Evolutionary conservation across 2,888 invertebrate genomes (phyloP).

Genomic region (Gastracanthus pulcherrimus): DNA sequence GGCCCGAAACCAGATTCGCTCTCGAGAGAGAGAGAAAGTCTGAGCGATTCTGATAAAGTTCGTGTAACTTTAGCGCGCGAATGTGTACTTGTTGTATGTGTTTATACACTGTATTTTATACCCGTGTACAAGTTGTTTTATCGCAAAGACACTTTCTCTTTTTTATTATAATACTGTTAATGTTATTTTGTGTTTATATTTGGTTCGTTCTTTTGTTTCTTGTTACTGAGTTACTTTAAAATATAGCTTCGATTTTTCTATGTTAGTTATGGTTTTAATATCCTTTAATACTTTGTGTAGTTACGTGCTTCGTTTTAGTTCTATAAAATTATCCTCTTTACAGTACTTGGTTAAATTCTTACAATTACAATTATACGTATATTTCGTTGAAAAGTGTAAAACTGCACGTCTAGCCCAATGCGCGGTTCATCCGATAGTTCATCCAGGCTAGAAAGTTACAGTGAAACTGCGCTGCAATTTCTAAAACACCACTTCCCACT

Average conservation of each 20-base stretch:
- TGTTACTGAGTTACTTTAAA: too few relatives aligned
- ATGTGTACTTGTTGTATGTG: not conserved
- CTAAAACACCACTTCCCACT: too few relatives aligned
- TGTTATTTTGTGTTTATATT: not conserved
- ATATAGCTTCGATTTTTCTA: too few relatives aligned
- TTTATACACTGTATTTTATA: not conserved
- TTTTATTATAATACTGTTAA: not conserved
- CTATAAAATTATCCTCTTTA: too few relatives aligned
- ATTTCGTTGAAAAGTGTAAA: too few relatives aligned
- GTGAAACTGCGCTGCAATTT: not conserved
- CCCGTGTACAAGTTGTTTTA: not conserved
- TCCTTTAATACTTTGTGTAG: too few relatives aligned
- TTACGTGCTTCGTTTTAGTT: too few relatives aligned
- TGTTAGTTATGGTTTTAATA: too few relatives aligned
- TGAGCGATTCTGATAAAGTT: conserved; percentile 1
- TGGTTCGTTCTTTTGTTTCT: not conserved
- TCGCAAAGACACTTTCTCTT: not conserved
- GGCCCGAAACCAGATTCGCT: conserved; percentile 11
- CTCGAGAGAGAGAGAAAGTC: conserved; percentile 13
- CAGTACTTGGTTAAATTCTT: too few relatives aligned
- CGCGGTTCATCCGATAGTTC: too few relatives aligned
- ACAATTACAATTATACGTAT: too few relatives aligned
- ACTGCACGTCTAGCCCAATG: too few relatives aligned
- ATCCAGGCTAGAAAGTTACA: not conserved
- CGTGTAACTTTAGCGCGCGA: not conserved